A percentile compares a stretch with the other conserved stretches of the same genome.
Conservation (phyloP, 2,797 vertebrate genomes). For the Merluccius polli region DNA sequence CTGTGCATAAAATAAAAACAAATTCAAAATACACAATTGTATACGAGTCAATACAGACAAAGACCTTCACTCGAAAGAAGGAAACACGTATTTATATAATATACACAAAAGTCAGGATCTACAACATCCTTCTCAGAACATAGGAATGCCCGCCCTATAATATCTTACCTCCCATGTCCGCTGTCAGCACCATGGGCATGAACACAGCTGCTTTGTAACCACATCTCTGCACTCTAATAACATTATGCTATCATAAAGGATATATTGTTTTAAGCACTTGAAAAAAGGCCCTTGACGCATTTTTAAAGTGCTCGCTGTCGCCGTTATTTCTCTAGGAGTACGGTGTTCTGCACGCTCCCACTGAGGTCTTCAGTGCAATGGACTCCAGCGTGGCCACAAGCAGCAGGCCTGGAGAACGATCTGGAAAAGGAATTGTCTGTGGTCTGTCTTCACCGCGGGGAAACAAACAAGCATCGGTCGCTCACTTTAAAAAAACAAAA, state of each 20-base stretch:
- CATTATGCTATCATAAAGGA: slow-evolving; percentile 37
- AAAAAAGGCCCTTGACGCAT: slow-evolving; percentile 67
- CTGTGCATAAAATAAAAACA: slow-evolving; percentile 67
- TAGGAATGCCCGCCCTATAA: slow-evolving; percentile 62
- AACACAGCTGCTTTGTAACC: slow-evolving; percentile 61
- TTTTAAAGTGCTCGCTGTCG: slow-evolving; percentile 83
- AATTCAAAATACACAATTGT: slow-evolving; percentile 67
- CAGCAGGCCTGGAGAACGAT: slow-evolving; percentile 41
- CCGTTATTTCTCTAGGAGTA: slow-evolving; percentile 52
- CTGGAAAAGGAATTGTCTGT: slow-evolving; percentile 1
- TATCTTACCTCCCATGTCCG: slow-evolving; percentile 36
- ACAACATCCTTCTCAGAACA: slow-evolving; percentile 64
- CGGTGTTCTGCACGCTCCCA: slow-evolving; percentile 69
- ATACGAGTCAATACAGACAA: slow-evolving; percentile 64
- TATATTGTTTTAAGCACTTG: slow-evolving; percentile 70
- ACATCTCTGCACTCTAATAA: slow-evolving; percentile 40
- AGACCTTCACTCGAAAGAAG: slow-evolving; percentile 71
- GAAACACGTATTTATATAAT: slow-evolving; percentile 67
- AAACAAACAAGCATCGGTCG: slow-evolving; percentile 38
- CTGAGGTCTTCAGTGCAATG: too few species aligned
- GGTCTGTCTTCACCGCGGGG: slow-evolving; percentile 27
- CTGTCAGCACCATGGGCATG: slow-evolving; percentile 56
- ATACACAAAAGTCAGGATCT: slow-evolving; percentile 65
- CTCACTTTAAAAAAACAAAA: slow-evolving; percentile 35
- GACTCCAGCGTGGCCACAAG: slow-evolving; percentile 76